These are phyloP conservation scores for Nowickia ferox DNA, from an alignment of 2,888 invertebrate species.

Conservation along the genomic window DNA sequence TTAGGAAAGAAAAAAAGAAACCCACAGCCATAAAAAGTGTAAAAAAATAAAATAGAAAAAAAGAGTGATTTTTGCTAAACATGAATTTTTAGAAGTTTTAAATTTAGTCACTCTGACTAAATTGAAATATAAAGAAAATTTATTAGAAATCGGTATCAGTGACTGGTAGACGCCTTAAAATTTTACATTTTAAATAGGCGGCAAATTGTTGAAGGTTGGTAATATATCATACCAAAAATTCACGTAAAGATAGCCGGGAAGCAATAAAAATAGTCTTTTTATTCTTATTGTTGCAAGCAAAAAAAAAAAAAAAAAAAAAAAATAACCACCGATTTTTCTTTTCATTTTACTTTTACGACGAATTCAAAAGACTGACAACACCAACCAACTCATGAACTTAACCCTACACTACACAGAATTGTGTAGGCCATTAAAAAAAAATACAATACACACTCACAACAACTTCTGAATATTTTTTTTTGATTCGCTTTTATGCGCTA, in stretches of 20 bases:
- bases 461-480: slow-evolving; percentile 35
- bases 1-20: slow-evolving; percentile 5
- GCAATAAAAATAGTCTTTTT: no score
- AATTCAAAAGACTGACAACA: background rate
- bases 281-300: no score
- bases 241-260: no score
- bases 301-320: background rate
- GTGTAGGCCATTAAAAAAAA: slow-evolving; percentile 4
- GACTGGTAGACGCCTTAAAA: background rate
- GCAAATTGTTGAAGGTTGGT: no score
- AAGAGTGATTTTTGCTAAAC: slow-evolving; percentile 57
- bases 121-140: slow-evolving; percentile 31
- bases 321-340: background rate
- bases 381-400: slow-evolving; percentile 25
- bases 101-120: slow-evolving; percentile 30
- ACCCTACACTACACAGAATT: slow-evolving; percentile 17
- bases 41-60: slow-evolving; percentile 56
- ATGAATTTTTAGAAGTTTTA: slow-evolving; percentile 56
- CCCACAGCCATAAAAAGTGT: slow-evolving; percentile 54
- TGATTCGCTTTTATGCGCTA: slow-evolving; percentile 4
- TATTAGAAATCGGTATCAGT: background rate
- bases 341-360: background rate
- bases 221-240: no score
- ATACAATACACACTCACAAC: slow-evolving; percentile 5
- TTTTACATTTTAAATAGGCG: no score